Conservation (phyloP, 2,797 vertebrate genomes). For the Pteropus rufus region DNA sequence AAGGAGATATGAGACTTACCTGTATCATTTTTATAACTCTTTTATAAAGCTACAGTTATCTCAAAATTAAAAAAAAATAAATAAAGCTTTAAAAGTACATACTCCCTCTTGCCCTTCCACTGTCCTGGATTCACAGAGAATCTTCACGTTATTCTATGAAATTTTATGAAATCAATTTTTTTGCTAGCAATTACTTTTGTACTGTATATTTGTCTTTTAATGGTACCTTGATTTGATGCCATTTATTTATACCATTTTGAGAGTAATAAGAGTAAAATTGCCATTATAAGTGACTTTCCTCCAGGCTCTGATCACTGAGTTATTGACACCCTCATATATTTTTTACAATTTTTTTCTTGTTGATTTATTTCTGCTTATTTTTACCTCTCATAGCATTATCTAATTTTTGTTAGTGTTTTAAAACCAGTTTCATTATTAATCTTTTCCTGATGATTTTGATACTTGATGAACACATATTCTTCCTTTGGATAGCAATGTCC, state of each 20-base stretch:
- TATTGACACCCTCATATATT: background rate
- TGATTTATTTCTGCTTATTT: background rate
- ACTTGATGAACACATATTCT: background rate
- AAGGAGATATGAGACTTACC: background rate
- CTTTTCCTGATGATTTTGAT: background rate
- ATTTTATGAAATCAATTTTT: constrained; percentile 78
- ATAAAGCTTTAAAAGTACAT: background rate
- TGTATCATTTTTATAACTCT: background rate
- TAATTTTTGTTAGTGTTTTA: background rate
- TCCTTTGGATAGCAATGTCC: background rate
- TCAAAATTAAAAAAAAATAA: background rate
- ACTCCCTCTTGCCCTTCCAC: background rate
- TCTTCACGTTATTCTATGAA: background rate
- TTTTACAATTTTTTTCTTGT: background rate
- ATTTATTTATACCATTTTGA: constrained; percentile 61
- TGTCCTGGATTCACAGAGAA: background rate
- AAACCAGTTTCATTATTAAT: background rate
- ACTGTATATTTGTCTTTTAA: constrained; percentile 72
- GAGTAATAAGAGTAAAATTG: constrained; percentile 38
- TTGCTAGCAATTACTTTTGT: constrained; percentile 76
- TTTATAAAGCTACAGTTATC: background rate
- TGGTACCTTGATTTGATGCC: constrained; percentile 77
- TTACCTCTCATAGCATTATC: background rate
- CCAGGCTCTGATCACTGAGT: background rate
- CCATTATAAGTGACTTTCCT: constrained; percentile 66